Evolutionary conservation across 2,797 vertebrate genomes (phyloP), one percentile per base, ranked within the genome.

Genomic region (Tokudaia muenninki): DNA sequence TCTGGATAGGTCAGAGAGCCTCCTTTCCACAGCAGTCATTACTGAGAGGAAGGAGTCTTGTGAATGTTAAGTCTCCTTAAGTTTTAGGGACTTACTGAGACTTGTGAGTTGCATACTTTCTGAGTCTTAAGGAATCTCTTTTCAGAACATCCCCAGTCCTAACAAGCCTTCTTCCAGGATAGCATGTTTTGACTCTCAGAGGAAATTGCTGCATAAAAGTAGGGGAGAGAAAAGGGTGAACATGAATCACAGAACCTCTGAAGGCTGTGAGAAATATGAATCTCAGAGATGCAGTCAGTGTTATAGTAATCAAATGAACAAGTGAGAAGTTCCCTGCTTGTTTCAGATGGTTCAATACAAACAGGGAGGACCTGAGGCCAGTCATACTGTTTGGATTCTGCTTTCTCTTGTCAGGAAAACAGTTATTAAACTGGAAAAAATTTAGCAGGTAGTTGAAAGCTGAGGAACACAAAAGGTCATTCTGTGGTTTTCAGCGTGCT

Each of bases 401-500:
- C 55, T 65, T 94, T 61, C 47, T 72, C 16, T 95, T 29, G 78
- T 31, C 29, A 41, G 63, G 52, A 88, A 65, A 94, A 83, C 63
- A 29, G n/a, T 47, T 9, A 47, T 44, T 44, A 57, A 57, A 87
- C 34, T 87, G 80, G 90, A 55, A 31, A 70, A 70, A 70, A 59
- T 26, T 57, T 87, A 89, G 75, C 61, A 84, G 52, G 50, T 70
- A 44, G 47, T 50, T 96, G 80, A 90, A 91, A 77, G n/a, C 47
- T 29, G 34, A 63, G 34, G 37, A n/a, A 88, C 79, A 84, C 44
- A 13, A 57, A 82, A 86, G 87, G 75, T 52, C 74, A 91, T 47
- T 59, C 11, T 96, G 7, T 31, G 61, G 5, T 57, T 57, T 92
- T 80, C 61, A 13, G 63, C 55, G 17, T 87, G 21, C 63, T 47